phyloP scores from a whole-genome alignment of 2,113 vertebrate species.

The Numida meleagris region DNA sequence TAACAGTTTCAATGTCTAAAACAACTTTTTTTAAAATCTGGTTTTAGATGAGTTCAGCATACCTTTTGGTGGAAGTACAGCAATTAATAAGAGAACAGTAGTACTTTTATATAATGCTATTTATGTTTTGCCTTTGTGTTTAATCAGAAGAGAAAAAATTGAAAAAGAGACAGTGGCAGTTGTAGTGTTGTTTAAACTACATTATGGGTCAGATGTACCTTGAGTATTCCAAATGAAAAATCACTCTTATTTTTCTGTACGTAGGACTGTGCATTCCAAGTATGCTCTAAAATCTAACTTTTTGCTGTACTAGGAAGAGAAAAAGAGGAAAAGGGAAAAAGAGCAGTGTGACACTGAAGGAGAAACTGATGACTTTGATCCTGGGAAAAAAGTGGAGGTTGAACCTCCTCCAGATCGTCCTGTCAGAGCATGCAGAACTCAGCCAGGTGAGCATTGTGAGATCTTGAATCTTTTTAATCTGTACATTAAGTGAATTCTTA shows the following conservation, averaged over 20 bases:
- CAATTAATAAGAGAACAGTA: neutral
- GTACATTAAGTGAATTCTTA: neutral
- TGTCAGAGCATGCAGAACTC: conserved; percentile 90
- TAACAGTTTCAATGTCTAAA: neutral
- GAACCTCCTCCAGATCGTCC: conserved; percentile 91
- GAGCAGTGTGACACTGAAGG: conserved; percentile 90
- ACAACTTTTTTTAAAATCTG: neutral
- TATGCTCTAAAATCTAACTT: accelerated
- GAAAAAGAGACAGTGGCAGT: neutral
- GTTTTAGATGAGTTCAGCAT: neutral
- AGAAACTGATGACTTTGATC: conserved; percentile 90
- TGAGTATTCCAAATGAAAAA: neutral
- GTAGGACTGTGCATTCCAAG: neutral
- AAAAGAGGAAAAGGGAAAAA: conserved; percentile 91
- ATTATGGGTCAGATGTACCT: neutral
- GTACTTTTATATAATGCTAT: neutral
- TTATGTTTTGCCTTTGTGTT: neutral
- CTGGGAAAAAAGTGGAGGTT: conserved; percentile 86
- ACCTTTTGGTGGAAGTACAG: neutral
- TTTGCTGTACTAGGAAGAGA: conserved; percentile 84
- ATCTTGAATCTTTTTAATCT: neutral
- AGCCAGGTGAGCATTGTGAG: conserved; percentile 81
- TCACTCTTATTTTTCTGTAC: neutral
- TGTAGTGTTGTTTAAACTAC: neutral
- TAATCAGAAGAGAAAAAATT: neutral